Percentiles rank a stretch among this genome's conserved stretches.
phyloP scores from a whole-genome alignment of 2,888 invertebrate species.

The Peribatodes rhomboidaria region DNA sequence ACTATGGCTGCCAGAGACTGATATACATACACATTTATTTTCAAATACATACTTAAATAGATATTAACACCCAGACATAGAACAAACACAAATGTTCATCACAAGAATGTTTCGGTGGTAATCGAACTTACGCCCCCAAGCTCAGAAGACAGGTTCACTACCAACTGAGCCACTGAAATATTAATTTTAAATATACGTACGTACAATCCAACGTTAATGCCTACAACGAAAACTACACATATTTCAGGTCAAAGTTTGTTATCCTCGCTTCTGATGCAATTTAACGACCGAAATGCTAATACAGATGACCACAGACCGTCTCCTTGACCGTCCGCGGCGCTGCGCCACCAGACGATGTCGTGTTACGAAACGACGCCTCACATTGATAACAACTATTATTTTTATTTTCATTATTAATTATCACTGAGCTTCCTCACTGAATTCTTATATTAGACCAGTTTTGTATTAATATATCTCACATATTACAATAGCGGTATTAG shows the following conservation, averaged over 20 bases:
- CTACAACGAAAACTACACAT: not conserved
- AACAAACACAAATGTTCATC: no score
- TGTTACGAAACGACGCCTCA: conserved; percentile 1
- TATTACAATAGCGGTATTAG: no score
- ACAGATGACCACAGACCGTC: not conserved
- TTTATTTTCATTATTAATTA: not conserved
- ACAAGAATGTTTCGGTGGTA: no score
- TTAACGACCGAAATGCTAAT: conserved; percentile 25
- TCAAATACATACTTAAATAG: no score
- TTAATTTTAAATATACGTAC: no score
- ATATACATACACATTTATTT: no score
- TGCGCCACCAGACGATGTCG: conserved; percentile 9
- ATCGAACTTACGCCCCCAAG: no score
- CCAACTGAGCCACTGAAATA: no score
- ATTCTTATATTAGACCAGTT: not conserved
- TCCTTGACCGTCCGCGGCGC: conserved; percentile 23
- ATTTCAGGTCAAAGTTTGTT: conserved; percentile 8
- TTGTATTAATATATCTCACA: not conserved
- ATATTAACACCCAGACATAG: no score
- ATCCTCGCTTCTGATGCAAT: conserved; percentile 22
- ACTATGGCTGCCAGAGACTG: no score
- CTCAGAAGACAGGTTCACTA: no score
- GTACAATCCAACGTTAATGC: not conserved
- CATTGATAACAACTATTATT: not conserved
- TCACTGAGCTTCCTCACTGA: not conserved